phyloP scores from a whole-genome alignment of 2,113 vertebrate species.

The Elephantulus edwardii region DNA sequence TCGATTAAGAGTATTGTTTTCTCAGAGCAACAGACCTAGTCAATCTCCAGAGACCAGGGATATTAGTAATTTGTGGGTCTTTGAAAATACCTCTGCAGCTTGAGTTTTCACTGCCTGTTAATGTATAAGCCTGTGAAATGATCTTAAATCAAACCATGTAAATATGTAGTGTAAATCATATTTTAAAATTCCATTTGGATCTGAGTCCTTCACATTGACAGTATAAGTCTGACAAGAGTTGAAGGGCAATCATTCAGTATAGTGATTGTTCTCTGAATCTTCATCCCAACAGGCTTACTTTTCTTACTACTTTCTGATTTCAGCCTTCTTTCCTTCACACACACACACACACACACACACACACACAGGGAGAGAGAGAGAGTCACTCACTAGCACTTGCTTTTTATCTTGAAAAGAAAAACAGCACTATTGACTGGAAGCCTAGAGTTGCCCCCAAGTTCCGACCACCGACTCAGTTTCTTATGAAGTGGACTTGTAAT shows the following conservation, averaged over 20 bases:
- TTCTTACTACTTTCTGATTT: conserved; percentile 50
- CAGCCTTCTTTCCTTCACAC: conserved; percentile 8
- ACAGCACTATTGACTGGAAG: conserved; percentile 68
- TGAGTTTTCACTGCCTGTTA: conserved; percentile 56
- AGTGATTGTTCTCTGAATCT: not conserved
- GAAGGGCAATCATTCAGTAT: conserved; percentile 33
- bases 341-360: not conserved
- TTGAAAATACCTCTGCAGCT: conserved; percentile 70
- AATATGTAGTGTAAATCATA: conserved; percentile 70
- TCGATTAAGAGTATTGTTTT: conserved; percentile 74
- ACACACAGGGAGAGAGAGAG: not conserved
- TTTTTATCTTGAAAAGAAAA: conserved; percentile 54
- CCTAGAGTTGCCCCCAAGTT: conserved; percentile 75
- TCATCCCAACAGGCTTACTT: conserved; percentile 23
- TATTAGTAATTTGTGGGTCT: conserved; percentile 80
- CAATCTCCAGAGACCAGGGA: conserved; percentile 73
- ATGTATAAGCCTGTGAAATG: conserved; percentile 55
- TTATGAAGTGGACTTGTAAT: conserved; percentile 80
- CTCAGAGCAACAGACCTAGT: conserved; percentile 70
- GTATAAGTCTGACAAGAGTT: not conserved
- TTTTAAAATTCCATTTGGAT: conserved; percentile 39
- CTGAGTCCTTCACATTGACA: conserved; percentile 41
- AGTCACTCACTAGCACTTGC: not conserved
- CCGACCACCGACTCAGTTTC: conserved; percentile 68
- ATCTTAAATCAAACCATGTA: conserved; percentile 71